These are phyloP conservation scores for Thryonomys swinderianus DNA, from an alignment of 2,113 vertebrate genomes.

Conservation along the genomic window DNA sequence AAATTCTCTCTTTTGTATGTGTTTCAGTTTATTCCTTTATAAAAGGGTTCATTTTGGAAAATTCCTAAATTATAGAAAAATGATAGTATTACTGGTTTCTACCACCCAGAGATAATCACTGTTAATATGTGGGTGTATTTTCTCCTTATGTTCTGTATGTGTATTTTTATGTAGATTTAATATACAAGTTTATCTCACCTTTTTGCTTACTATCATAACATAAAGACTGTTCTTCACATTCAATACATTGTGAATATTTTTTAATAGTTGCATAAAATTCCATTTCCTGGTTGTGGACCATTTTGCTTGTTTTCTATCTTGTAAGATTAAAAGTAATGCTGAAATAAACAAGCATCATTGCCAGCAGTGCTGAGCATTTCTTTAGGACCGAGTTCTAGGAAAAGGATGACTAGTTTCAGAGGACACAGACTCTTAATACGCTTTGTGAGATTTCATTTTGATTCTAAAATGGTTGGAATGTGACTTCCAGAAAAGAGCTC, in stretches of 20 bases:
- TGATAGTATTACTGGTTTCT: not conserved
- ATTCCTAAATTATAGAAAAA: not conserved
- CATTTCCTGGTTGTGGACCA: not conserved
- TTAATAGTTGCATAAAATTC: not conserved
- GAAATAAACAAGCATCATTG: not conserved
- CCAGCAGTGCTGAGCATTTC: not conserved
- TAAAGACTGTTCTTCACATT: not conserved
- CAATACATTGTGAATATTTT: not conserved
- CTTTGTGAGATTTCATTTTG: constrained; percentile 70
- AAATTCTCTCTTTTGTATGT: not conserved
- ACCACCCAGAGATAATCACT: not conserved
- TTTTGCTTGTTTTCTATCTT: not conserved
- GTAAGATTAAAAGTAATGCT: not conserved
- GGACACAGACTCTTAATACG: constrained; percentile 1
- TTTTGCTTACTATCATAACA: not conserved
- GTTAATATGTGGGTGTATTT: not conserved
- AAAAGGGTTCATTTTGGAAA: constrained; percentile 4
- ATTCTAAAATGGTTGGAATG: constrained; percentile 49
- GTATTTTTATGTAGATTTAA: not conserved
- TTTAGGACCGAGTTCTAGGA: not conserved
- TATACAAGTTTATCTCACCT: not conserved
- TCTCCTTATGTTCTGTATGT: not conserved
- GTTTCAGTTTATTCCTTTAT: not conserved
- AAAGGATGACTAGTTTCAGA: constrained; percentile 38
- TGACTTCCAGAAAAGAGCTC: constrained; percentile 63